Evolutionary conservation across 2,888 invertebrate species (phyloP).

Genomic region (Malthinus seriepunctatus): DNA sequence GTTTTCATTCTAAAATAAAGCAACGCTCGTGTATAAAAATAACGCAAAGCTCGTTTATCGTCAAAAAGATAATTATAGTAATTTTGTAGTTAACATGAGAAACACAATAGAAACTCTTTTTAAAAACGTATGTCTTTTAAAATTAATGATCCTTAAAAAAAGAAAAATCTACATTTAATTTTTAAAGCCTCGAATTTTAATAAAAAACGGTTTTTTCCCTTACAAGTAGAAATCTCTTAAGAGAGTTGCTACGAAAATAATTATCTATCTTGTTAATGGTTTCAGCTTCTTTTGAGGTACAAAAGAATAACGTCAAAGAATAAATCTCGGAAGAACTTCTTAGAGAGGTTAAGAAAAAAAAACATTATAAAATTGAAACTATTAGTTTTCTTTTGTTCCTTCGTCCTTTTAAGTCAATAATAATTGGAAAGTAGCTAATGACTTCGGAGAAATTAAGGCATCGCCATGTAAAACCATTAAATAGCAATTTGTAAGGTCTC

Average conservation of each 20-base stretch:
- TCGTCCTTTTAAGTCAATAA: slow-evolving; percentile 9
- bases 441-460: slow-evolving; percentile 13
- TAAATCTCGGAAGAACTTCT: slow-evolving; percentile 23
- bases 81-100: too few relatives aligned
- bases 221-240: slow-evolving; percentile 10
- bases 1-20: too few relatives aligned
- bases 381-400: slow-evolving; percentile 19
- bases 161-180: not conserved
- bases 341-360: slow-evolving; percentile 17
- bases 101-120: too few relatives aligned
- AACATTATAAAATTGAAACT: slow-evolving; percentile 19
- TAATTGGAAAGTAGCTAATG: slow-evolving; percentile 24
- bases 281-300: slow-evolving; percentile 16
- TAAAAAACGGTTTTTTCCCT: not conserved
- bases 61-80: too few relatives aligned
- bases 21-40: too few relatives aligned
- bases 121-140: too few relatives aligned
- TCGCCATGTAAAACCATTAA: slow-evolving; percentile 12
- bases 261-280: slow-evolving; percentile 22
- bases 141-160: too few relatives aligned
- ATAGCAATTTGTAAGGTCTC: slow-evolving; percentile 18
- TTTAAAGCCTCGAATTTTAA: not conserved
- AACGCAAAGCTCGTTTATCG: too few relatives aligned
- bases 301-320: slow-evolving; percentile 26
- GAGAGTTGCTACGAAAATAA: slow-evolving; percentile 13